Conservation (phyloP, 2,888 invertebrate genomes). For the Dyspetes luteomarginatus region DNA sequence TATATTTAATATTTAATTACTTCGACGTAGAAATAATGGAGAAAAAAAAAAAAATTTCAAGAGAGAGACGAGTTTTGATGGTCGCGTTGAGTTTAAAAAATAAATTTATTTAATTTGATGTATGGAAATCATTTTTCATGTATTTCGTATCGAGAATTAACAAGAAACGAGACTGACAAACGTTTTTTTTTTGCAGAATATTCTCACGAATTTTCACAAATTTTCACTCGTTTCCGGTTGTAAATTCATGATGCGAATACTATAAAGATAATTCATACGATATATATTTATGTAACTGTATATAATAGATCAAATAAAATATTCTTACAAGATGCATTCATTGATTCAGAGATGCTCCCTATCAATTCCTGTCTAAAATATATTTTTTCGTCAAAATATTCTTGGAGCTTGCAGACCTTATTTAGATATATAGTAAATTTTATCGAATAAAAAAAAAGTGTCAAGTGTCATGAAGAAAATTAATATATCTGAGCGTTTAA, state of each 20-base stretch:
- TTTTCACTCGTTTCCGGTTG: constrained; percentile 35
- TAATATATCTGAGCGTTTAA: too few relatives aligned
- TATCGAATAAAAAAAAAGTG: too few relatives aligned
- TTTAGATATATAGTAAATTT: background rate
- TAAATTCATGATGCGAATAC: constrained; percentile 40
- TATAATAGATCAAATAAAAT: constrained; percentile 77
- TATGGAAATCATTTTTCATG: constrained; percentile 34
- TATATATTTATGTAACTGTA: constrained; percentile 69
- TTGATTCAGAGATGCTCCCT: background rate
- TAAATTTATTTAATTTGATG: constrained; percentile 31
- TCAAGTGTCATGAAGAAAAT: too few relatives aligned
- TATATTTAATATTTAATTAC: constrained; percentile 63
- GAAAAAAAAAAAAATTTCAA: constrained; percentile 57
- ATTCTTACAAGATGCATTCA: constrained; percentile 75
- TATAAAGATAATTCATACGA: constrained; percentile 46
- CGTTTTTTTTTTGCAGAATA: constrained; percentile 13
- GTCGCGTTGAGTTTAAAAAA: constrained; percentile 19
- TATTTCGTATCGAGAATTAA: constrained; percentile 46
- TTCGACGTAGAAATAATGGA: constrained; percentile 47
- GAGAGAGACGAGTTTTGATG: constrained; percentile 53
- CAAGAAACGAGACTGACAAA: constrained; percentile 4
- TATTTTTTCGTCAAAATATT: constrained; percentile 20
- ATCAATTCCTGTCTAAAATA: constrained; percentile 43
- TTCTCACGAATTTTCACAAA: constrained; percentile 11
- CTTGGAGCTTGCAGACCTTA: background rate